Evolutionary conservation across 2,113 vertebrate genomes (phyloP), one percentile per base, ranked within the genome.

Genomic region (Anguilla japonica): DNA sequence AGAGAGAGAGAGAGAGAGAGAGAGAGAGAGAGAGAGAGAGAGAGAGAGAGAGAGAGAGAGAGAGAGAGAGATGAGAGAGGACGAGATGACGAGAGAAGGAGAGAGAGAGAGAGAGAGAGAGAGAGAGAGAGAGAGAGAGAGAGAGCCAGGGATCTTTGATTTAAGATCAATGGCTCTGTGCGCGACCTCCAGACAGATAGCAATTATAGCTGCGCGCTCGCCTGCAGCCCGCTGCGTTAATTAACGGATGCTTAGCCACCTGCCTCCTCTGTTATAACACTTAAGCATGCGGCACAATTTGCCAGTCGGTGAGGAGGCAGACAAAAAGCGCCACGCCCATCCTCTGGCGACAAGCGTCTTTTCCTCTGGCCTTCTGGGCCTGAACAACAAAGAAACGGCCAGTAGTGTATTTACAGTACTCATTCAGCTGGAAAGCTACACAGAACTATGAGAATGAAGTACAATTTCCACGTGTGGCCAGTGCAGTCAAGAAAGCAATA

Each of bases 61-160:
- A 34, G 34, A 34, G 34, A 34, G 34, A 26, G 57, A 46, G 63
- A 34, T n/a, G 34, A 34, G 34, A 34, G 34, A 34, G n/a, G n/a
- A n/a, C n/a, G 34, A 34, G 34, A 34, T n/a, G n/a, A n/a, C n/a
- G n/a, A n/a, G n/a, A n/a, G n/a, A n/a, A n/a, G n/a, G n/a, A n/a
- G n/a, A n/a, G n/a, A n/a, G n/a, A n/a, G 34, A 34, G 34, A 34
- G 34, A 34, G 34, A 34, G 34, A 34, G 34, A 34, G n/a, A n/a
- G n/a, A n/a, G n/a, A n/a, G n/a, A n/a, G n/a, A n/a, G n/a, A n/a
- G n/a, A n/a, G n/a, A n/a, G 34, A 34, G 34, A 34, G 34, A 34
- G 34, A 26, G 57, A 46, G 63, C 46, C 79, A 60, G 78, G 79
- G 81, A 71, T 83, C 83, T 89, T 86, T 88, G 86, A 89, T 91